Conservation (phyloP, 64 coral and sea anemone species). For the Montipora efflorescens region DNA sequence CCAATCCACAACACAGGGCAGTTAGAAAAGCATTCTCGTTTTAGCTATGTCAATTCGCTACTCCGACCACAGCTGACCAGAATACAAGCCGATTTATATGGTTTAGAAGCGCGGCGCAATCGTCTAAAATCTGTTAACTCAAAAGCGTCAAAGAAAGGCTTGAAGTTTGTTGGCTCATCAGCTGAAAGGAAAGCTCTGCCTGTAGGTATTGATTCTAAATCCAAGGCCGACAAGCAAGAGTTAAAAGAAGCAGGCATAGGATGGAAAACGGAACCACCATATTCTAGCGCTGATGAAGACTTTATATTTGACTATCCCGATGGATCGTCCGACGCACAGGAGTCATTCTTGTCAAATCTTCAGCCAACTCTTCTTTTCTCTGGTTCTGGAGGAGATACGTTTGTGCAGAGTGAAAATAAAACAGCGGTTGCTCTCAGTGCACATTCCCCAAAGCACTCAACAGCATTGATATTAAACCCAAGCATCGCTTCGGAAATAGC, state of each 20-base stretch:
- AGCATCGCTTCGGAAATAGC: neutral
- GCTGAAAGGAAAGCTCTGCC: neutral
- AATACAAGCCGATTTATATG: constrained; percentile 18
- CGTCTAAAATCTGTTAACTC: neutral
- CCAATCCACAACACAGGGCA: neutral
- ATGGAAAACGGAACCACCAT: neutral
- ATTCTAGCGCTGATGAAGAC: neutral
- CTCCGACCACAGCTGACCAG: constrained; percentile 1
- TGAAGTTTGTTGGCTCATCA: neutral
- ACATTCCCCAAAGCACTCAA: neutral
- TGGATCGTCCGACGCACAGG: neutral
- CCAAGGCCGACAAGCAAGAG: neutral
- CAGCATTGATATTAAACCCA: neutral
- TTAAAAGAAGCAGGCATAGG: neutral
- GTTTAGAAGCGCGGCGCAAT: neutral
- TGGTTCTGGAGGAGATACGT: neutral
- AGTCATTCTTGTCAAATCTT: neutral
- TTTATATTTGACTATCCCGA: neutral
- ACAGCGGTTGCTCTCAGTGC: neutral
- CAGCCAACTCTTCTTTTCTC: neutral
- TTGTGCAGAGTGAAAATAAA: neutral
- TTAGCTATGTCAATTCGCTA: constrained; percentile 14
- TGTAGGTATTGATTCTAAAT: neutral
- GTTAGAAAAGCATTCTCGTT: neutral
- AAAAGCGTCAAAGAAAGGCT: neutral